Evolutionary conservation across 1,140 invertebrate genomes (phyloP).

Genomic region (Dendroctonus ponderosae): DNA sequence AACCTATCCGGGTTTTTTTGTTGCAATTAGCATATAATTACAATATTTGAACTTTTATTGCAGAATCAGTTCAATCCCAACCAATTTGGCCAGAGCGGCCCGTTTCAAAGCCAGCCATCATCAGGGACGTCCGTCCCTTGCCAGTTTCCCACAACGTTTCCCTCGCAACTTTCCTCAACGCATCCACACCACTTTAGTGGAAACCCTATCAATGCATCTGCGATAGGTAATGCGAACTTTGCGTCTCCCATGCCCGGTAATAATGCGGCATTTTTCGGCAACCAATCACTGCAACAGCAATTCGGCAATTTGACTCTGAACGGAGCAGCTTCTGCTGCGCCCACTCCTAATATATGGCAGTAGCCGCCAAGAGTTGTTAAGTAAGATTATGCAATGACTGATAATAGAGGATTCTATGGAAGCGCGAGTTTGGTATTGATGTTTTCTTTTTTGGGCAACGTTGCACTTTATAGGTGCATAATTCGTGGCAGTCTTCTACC

Average conservation of each 20-base stretch:
- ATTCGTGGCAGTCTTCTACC: no score
- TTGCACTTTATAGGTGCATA: no score
- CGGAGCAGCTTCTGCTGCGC: slow-evolving; percentile 18
- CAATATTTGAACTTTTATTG: neutral
- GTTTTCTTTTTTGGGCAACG: no score
- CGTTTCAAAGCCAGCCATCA: slow-evolving; percentile 17
- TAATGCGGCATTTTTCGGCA: slow-evolving; percentile 2
- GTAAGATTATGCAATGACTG: neutral
- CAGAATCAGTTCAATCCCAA: slow-evolving; percentile 13
- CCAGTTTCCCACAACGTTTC: neutral
- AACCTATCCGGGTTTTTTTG: no score
- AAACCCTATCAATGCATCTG: slow-evolving; percentile 5
- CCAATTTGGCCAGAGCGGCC: slow-evolving; percentile 13
- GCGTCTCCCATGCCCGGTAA: neutral
- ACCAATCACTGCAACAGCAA: slow-evolving; percentile 43
- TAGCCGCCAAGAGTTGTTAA: slow-evolving; percentile 27
- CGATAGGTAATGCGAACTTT: slow-evolving; percentile 10
- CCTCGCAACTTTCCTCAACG: slow-evolving; percentile 6
- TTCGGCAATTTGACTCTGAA: slow-evolving; percentile 46
- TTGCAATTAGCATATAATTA: no score
- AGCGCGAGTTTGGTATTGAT: no score
- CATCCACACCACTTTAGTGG: slow-evolving; percentile 16
- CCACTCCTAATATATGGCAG: slow-evolving; percentile 46
- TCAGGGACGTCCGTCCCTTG: slow-evolving; percentile 1
- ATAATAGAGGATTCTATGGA: neutral